Base-by-base conservation (phyloP, 2,797 vertebrate species). In the Crenuchus spilurus region DNA sequence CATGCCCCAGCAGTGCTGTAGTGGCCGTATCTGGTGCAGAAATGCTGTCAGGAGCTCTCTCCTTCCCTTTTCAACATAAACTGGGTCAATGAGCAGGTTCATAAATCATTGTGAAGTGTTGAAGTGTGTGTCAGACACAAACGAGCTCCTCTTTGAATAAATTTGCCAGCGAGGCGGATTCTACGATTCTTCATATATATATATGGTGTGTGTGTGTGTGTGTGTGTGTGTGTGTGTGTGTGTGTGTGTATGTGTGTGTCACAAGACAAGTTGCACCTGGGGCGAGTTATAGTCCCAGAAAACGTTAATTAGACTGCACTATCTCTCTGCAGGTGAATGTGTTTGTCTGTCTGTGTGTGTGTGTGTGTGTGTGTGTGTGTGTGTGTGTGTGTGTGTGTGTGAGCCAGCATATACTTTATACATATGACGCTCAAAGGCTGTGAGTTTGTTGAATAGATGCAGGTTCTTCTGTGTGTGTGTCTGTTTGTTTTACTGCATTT, bases 71-170 rank as follows among this genome's bases (percentile, higher is more conserved):
- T 83, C 78, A 62, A 84, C 80, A 88, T 89, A 90, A 92, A 92
- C 87, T 92, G 87, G 91, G 91, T 92, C 92, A 92, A 91, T 90
- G 89, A 90, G 87, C 86, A 86, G 86, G 86, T 90, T 86, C 90
- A 93, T 94, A 92, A 92, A 93, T 94, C 91, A 93, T 87, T 57
- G 79, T 88, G 90, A 90, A 88, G 86, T 80, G 80, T 75, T 88
- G 90, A 90, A 88, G 86, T 81, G 80, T 78, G 80, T 90, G 91
- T 91, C 90, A 90, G 81, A 86, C 86, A 83, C 87, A 87, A 74
- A 83, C 75, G 82, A 86, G 84, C 86, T 76, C 78, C 37, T 67
- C 76, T 82, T 83, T 87, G 88, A 89, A 89, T 92, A 92, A 89
- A 91, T 90, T 90, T 81, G 89, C 88, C 74, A 69, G 81, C 80